Base-by-base conservation (phyloP, 2,888 invertebrate species). In the Acanthosepion lycidas region DNA sequence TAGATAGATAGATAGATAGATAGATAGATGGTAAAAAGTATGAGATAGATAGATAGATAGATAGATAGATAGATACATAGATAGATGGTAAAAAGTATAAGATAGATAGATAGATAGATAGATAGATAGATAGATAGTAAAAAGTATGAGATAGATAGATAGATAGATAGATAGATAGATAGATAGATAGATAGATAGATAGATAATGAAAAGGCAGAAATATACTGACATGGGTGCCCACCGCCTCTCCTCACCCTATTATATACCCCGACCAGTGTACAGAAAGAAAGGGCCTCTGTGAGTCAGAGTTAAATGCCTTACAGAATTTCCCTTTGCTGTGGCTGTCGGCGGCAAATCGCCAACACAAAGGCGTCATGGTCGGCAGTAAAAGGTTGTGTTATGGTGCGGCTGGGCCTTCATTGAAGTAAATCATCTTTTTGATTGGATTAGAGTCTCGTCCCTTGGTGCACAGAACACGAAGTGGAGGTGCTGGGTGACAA, bases 221-320 rank as follows among this genome's bases (percentile, higher is more conserved):
- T 78, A 2, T 78, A 78, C 78, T 12, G n/a, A n/a, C n/a, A 5
- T 78, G n/a, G 15, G 78, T n/a, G n/a, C n/a, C n/a, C n/a, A n/a
- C 12, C 9, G 8, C 78, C n/a, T 64, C 78, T 78, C 9, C 28
- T 0, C n/a, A 8, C 28, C 78, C 78, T n/a, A 78, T n/a, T 12
- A n/a, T 12, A 78, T n/a, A 9, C 78, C 78, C n/a, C n/a, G 9
- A n/a, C 78, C n/a, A 78, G 12, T 78, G 78, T n/a, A 78, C 64
- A 64, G 64, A 64, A 78, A 78, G 78, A 12, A 78, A 78, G n/a
- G 33, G 3, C 12, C 78, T n/a, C n/a, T 78, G 78, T 78, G 78
- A 78, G 78, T 78, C 78, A 78, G 78, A 78, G 78, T 78, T 78
- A 78, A 78, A 78, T 78, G 78, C 78, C 78, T 78, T n/a, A 78